Base-by-base conservation (phyloP, 2,113 vertebrate genomes). In the Gasterosteus aculeatus region DNA sequence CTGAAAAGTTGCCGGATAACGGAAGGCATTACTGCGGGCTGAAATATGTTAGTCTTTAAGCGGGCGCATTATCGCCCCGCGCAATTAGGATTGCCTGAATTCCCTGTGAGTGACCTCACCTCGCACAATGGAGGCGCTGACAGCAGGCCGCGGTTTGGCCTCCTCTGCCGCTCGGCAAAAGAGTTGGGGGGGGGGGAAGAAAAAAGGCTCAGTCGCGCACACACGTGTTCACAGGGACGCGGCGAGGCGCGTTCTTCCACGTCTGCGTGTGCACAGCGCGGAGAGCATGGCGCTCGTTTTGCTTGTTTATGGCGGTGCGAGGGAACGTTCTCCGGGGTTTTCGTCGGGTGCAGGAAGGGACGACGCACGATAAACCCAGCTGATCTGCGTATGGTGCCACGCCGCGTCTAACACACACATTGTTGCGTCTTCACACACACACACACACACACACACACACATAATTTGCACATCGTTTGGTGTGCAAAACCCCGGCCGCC, bases 291-390 rank as follows among this genome's bases (percentile, higher is more conserved):
- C 62, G 76, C 86, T 81, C 74, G 69, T 88, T 85, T 41, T 16
- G 75, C 62, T 87, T 91, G 81, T 91, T 92, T 91, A 91, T 83
- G 76, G 59, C 35, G 46, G 64, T 89, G 89, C 84, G 90, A 92
- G 91, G 90, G 44, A 92, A 77, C 87, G 88, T 87, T 90, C 74
- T 87, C 85, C 71, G 56, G 79, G 85, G 79, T 78, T 78, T 88
- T 87, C 51, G 63, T 81, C 51, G 80, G 78, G 75, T 73, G 74
- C 38, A 64, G 72, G 77, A 68, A 60, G 65, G 65, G 68, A 80
- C 83, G 82, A 89, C 75, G 31, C 76, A 60, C 71, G 47, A 71
- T 91, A 85, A 93, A 90, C 88, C 86, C 44, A 46, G 61, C 79
- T 66, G 85, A 86, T 87, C 80, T 81, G 76, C 56, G 65, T 69